Evolutionary conservation across 2,888 invertebrate genomes (phyloP), one percentile per base, ranked within the genome.

Genomic region (Amphiduros pacificus): DNA sequence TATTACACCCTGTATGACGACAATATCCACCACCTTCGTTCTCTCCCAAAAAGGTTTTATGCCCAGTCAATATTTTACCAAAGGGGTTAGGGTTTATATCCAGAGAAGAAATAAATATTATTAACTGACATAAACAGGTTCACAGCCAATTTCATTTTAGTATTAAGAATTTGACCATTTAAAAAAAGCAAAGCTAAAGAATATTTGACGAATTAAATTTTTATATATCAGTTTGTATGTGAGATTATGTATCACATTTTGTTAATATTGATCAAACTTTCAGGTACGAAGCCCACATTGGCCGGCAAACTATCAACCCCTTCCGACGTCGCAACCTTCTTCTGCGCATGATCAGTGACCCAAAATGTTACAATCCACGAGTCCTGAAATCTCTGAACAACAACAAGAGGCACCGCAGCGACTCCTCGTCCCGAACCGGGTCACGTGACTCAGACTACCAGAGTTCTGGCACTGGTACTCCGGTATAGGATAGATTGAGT

Each of bases 311-410:
- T 0, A 50, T 58, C 17, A 40, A 55, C 32, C 52, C 65, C 5
- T 54, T 62, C 55, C 59, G 74, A 32, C 68, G 78, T 3, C 62
- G 82, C n/a, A 80, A 75, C 62, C 59, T 77, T 20, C 79, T 82
- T 55, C 75, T 81, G 64, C 69, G 74, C 41, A 82, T 82, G 81
- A 78, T 82, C 53, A 81, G 80, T 1, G 82, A 82, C 66, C 81
- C 82, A 0, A 80, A 79, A 62, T 78, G 79, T 44, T 81, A 81
- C 71, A 77, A 79, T 60, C 76, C 76, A 2, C 71, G 74, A 48
- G 73, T 80, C 22, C 78, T 83, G 32, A 77, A 80, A 48, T 82
- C 84, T 26, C 72, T 84, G 29, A 60, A 66, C 44, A 59, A 70
- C 1, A 48, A 50, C 29, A 60, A 62, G 40, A 20, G 59, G 31